Evolutionary conservation across 2,888 invertebrate species (phyloP).

Genomic region (Drosophila rubida): DNA sequence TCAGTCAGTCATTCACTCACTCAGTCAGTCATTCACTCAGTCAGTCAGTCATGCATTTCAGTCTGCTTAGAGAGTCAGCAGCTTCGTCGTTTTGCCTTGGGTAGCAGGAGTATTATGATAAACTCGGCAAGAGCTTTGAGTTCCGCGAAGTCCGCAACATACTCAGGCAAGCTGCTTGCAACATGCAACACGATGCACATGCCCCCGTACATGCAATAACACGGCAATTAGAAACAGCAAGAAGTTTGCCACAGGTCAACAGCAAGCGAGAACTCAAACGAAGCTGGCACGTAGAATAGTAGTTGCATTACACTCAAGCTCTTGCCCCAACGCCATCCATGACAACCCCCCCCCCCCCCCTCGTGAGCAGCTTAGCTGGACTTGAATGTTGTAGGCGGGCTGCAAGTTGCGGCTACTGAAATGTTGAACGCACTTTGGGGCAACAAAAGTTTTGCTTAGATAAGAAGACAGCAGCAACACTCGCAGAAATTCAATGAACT

Average conservation of each 20-base stretch:
- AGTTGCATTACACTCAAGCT: slow-evolving; percentile 46
- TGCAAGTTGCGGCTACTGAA: slow-evolving; percentile 42
- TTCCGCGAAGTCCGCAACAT: no score
- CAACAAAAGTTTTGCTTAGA: slow-evolving; percentile 21
- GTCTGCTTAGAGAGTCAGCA: slow-evolving; percentile 44
- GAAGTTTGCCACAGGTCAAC: slow-evolving; percentile 48
- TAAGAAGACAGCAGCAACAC: slow-evolving; percentile 17
- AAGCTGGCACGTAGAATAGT: slow-evolving; percentile 59
- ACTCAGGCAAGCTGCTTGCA: slow-evolving; percentile 19
- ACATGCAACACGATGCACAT: slow-evolving; percentile 62
- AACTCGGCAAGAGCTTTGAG: slow-evolving; percentile 33
- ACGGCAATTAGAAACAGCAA: slow-evolving; percentile 68
- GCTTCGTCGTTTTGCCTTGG: slow-evolving; percentile 28
- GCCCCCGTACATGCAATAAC: slow-evolving; percentile 36
- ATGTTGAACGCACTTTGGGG: slow-evolving; percentile 8
- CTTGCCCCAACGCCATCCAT: not conserved
- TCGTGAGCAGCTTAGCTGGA: slow-evolving; percentile 25
- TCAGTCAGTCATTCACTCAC: slow-evolving; percentile 24
- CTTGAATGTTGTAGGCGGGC: slow-evolving; percentile 28
- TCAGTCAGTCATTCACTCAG: slow-evolving; percentile 31
- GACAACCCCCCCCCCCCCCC: slow-evolving; percentile 10
- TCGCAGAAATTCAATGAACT: slow-evolving; percentile 13
- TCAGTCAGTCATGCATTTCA: slow-evolving; percentile 44
- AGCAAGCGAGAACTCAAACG: slow-evolving; percentile 14
- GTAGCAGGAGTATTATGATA: slow-evolving; percentile 69